Base-by-base conservation (phyloP, 2,888 invertebrate species). In the Thumatha senex region DNA sequence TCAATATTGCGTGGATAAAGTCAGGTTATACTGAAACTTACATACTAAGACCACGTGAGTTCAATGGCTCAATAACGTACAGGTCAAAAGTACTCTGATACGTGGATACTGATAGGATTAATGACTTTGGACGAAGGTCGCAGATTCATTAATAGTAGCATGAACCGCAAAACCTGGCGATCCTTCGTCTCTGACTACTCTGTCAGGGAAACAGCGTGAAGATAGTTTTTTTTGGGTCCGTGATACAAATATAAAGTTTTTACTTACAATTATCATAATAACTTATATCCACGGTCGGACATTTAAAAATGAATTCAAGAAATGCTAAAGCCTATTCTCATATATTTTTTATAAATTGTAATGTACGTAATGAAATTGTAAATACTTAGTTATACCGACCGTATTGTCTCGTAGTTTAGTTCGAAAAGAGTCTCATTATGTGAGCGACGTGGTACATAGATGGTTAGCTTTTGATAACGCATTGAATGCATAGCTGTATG, bases 391-490 rank as follows among this genome's bases (percentile, higher is more conserved):
- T 45, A 38, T 13, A 36, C 8, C 14, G n/a, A 40, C 30, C 5
- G 36, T 13, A 29, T 15, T 12, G 50, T 48, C 51, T 63, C 48
- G 51, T 61, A 43, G 40, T 55, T 61, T 53, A 40, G 35, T 41
- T 11, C 1, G 34, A 41, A 46, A 40, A 39, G 54, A 58, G 58
- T 65, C 59, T 66, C 59, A 58, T 42, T 36, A 18, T 54, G 51
- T 58, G 58, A 57, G 57, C 56, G 50, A 50, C 52, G 51, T 10
- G 51, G 48, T 60, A 49, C 62, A 47, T 58, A 54, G 61, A 49
- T 42, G 61, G 65, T 74, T 24, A 74, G 73, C 61, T 73, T 74
- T 74, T 74, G 66, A 72, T 74, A 74, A 68, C 57, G 54, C 47
- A 62, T 57, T 63, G 44, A 47, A 57, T 65, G 61, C 14, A 30